Conservation (phyloP, 2,113 vertebrate genomes). For the Theristicus caerulescens region DNA sequence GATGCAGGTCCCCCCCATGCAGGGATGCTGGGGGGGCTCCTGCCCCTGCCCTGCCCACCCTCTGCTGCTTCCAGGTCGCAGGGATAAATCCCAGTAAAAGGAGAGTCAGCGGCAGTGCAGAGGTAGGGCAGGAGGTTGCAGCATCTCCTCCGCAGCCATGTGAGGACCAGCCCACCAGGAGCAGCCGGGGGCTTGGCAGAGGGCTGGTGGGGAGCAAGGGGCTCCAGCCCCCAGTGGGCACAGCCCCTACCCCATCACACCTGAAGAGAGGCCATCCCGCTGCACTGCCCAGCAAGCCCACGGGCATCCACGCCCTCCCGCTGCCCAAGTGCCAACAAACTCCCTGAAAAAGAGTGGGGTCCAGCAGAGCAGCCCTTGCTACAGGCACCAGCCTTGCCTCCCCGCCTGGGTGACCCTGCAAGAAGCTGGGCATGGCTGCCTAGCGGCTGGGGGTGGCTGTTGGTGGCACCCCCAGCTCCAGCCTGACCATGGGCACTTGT, state of each 20-base stretch:
- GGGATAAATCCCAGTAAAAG: not conserved
- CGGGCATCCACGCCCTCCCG: fast-evolving
- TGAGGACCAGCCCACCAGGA: not conserved
- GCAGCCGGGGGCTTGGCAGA: not conserved
- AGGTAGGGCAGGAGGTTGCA: not conserved
- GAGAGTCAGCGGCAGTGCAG: not conserved
- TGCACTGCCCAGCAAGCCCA: not conserved
- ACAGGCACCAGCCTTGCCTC: not conserved
- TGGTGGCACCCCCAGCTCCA: not conserved
- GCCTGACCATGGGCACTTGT: not conserved
- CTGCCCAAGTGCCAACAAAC: not conserved
- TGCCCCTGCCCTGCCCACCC: not conserved
- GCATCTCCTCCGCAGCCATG: not conserved
- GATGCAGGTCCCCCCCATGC: fast-evolving
- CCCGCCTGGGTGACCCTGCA: not conserved
- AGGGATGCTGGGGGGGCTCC: not conserved
- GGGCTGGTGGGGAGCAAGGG: not conserved
- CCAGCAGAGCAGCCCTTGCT: not conserved
- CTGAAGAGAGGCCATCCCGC: not conserved
- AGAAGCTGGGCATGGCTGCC: not conserved
- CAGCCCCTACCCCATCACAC: not conserved
- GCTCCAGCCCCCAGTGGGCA: not conserved
- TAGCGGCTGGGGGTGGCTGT: not conserved
- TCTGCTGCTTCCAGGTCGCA: not conserved
- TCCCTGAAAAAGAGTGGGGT: not conserved